Evolutionary conservation across 2,888 invertebrate species (phyloP).

Genomic region (Meloe dianella): DNA sequence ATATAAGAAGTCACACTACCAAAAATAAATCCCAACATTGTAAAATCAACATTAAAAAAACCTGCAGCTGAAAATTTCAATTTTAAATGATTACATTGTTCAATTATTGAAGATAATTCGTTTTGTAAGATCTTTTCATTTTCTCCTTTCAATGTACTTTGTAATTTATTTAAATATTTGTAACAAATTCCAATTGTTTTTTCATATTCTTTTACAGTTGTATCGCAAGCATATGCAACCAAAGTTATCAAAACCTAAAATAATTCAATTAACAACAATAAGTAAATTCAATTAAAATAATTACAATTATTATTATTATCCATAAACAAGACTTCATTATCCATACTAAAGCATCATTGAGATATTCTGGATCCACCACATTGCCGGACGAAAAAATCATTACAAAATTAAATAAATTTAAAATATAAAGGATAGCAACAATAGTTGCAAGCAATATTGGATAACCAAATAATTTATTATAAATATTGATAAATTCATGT

Average conservation of each 20-base stretch:
- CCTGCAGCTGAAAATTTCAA: conserved; percentile 29
- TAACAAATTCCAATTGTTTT: conserved; percentile 24
- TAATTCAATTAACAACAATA: conserved; percentile 17
- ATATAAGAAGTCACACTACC: conserved; percentile 29
- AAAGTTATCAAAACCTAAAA: conserved; percentile 28
- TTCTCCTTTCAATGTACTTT: conserved; percentile 12
- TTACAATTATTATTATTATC: not conserved
- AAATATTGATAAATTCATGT: not conserved
- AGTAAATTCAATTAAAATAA: too few relatives aligned
- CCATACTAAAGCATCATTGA: not conserved
- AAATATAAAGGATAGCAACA: not conserved
- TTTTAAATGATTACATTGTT: conserved; percentile 28
- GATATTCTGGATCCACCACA: too few relatives aligned
- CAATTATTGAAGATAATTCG: conserved; percentile 21
- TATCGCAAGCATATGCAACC: conserved; percentile 26
- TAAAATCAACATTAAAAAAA: conserved; percentile 30
- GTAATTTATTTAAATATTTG: conserved; percentile 23
- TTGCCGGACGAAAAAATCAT: too few relatives aligned
- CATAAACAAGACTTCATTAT: not conserved
- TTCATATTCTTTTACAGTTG: conserved; percentile 21
- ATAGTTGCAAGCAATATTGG: not conserved
- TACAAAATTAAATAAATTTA: not conserved
- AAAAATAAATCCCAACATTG: conserved; percentile 29
- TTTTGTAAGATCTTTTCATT: conserved; percentile 19
- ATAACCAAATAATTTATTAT: not conserved